Evolutionary conservation across 2,113 vertebrate genomes (phyloP).

Genomic region (Calyptommatus sinebrachiatus): DNA sequence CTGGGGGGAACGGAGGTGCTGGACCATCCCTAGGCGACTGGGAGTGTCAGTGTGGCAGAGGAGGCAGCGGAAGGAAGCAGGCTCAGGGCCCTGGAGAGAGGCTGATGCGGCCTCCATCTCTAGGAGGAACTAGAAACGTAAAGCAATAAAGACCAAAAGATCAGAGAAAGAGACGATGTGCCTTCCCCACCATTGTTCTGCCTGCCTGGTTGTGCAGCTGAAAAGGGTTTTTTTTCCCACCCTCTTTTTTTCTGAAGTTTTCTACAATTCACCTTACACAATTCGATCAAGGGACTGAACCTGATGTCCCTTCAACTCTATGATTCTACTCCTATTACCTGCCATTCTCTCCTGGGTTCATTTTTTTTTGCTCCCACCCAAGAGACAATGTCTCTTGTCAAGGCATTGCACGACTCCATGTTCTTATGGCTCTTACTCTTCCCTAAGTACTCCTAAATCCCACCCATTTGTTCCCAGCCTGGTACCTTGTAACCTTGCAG

Average conservation of each 20-base stretch:
- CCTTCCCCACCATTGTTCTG: neutral
- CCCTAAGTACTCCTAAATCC: no score
- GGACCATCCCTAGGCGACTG: slow-evolving; percentile 59
- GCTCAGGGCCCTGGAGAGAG: slow-evolving; percentile 10
- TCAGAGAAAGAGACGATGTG: no score
- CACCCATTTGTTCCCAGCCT: neutral
- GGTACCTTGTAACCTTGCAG: slow-evolving; percentile 67
- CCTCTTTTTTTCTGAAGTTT: no score
- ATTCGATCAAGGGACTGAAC: no score
- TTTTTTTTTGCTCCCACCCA: neutral
- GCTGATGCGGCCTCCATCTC: slow-evolving; percentile 56
- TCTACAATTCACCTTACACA: no score
- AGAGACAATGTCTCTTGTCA: neutral
- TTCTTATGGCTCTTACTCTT: neutral
- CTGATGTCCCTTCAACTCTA: no score
- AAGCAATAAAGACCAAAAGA: neutral
- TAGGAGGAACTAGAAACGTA: slow-evolving; percentile 59
- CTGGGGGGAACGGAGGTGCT: slow-evolving; percentile 60
- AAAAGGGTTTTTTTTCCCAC: neutral
- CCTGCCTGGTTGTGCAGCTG: neutral
- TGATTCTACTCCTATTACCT: no score
- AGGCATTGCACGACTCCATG: no score
- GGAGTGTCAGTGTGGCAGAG: slow-evolving; percentile 56
- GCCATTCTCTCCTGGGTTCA: neutral
- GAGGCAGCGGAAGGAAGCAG: slow-evolving; percentile 61